A percentile compares a stretch with the other conserved stretches of the same genome.
These are phyloP conservation scores for Ceriagrion tenellum DNA, from an alignment of 2,888 invertebrate genomes.

Conservation along the genomic window DNA sequence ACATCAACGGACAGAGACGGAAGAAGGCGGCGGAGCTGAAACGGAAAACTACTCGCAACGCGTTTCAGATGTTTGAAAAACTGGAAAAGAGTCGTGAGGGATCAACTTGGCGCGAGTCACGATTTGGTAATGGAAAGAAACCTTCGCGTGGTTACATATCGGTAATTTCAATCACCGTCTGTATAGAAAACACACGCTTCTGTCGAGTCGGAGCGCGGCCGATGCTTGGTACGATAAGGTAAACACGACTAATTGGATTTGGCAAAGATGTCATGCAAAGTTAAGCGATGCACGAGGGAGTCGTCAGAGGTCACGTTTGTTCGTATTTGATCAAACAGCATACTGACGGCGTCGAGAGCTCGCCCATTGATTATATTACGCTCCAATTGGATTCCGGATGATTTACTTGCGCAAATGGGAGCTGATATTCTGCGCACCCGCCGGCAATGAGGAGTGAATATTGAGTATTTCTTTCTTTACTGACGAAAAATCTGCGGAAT, in stretches of 20 bases:
- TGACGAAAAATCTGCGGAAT: too few relatives aligned
- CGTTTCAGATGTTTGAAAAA: not conserved
- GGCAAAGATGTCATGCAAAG: not conserved
- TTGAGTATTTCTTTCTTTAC: too few relatives aligned
- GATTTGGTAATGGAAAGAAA: slow-evolving; percentile 65
- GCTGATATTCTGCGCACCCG: too few relatives aligned
- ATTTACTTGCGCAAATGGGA: too few relatives aligned
- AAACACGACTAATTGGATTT: slow-evolving; percentile 39
- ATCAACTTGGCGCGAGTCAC: slow-evolving; percentile 58
- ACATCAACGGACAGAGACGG: not conserved
- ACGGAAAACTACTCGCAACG: not conserved
- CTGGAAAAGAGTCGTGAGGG: slow-evolving; percentile 40
- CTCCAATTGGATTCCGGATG: too few relatives aligned
- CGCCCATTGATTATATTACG: too few relatives aligned
- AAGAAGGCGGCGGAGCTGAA: not conserved
- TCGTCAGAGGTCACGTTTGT: not conserved
- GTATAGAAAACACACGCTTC: slow-evolving; percentile 60
- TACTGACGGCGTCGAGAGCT: too few relatives aligned
- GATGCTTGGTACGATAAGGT: slow-evolving; percentile 35
- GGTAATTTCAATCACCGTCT: slow-evolving; percentile 57
- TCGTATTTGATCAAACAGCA: not conserved
- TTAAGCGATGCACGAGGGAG: not conserved
- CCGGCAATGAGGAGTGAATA: too few relatives aligned
- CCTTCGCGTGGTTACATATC: slow-evolving; percentile 62
- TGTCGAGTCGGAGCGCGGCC: not conserved